Base-by-base conservation (phyloP, 1,140 invertebrate species). In the Theocolax elegans region DNA sequence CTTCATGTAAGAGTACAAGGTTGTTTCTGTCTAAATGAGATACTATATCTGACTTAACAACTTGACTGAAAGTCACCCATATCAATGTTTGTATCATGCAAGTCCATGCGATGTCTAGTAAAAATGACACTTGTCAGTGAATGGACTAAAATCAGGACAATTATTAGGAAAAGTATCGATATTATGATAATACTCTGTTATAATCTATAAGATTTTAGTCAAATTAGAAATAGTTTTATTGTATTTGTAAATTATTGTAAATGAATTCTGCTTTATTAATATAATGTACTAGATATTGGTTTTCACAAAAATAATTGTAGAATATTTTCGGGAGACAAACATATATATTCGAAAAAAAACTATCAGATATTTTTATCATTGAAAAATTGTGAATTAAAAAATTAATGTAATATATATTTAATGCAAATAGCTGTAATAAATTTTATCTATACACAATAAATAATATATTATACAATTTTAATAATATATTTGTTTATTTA, bases 171-270 rank as follows among this genome's bases (percentile, higher is more conserved):
- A n/a, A n/a, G n/a, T n/a, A n/a, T n/a, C n/a, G n/a, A n/a, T n/a
- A n/a, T n/a, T n/a, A n/a, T n/a, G n/a, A n/a, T n/a, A 75, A 73
- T 25, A 21, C 65, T 10, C 25, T 74, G 21, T 58, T 64, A 15
- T 15, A 31, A n/a, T 13, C 31, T 68, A 25, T 75, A 25, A 42
- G 63, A 40, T 75, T 66, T 72, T 73, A 75, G 38, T 58, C 42
- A 19, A 7, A 58, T 51, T 35, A 31, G 27, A 56, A 53, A 49
- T 51, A 48, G 42, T 21, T 4, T 23, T 13, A 62, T 42, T 44
- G 25, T 6, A 60, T 65, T 40, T 71, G 53, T 66, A 59, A 59
- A 51, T 66, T n/a, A 51, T 54, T 71, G 44, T 66, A 53, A 59
- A 66, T 53, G 17, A 19, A 38, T 44, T 29, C 25, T 56, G 48